Evolutionary conservation across 2,888 invertebrate species (phyloP).

Genomic region (Pyrocoelia pectoralis): DNA sequence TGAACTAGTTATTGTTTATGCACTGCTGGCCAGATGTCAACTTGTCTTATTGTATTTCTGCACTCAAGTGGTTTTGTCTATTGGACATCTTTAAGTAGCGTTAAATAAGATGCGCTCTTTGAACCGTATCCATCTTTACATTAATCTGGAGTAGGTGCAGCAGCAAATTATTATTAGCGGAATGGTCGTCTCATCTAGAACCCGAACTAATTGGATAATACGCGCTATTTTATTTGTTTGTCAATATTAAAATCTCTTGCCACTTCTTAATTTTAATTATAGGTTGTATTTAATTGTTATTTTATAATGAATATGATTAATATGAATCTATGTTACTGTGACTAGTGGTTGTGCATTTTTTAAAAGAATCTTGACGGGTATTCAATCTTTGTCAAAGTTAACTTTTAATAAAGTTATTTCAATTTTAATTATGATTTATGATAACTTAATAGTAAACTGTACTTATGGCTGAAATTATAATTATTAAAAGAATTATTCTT

Average conservation of each 20-base stretch:
- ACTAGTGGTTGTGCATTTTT: neutral
- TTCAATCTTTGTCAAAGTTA: neutral
- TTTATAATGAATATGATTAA: neutral
- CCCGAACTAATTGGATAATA: constrained; percentile 41
- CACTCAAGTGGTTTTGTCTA: constrained; percentile 50
- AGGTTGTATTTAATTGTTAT: neutral
- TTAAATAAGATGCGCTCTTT: constrained; percentile 51
- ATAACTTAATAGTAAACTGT: neutral
- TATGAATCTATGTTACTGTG: neutral
- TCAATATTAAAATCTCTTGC: neutral
- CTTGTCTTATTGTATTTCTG: constrained; percentile 51
- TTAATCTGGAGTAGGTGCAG: constrained; percentile 47
- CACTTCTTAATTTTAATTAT: neutral
- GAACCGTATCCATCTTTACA: constrained; percentile 49
- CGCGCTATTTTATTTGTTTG: no score
- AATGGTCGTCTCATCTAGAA: constrained; percentile 48
- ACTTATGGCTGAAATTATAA: no score
- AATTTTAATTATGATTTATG: constrained; percentile 1
- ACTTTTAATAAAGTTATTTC: neutral
- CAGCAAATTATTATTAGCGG: constrained; percentile 46
- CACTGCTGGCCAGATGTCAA: constrained; percentile 44
- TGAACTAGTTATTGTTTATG: constrained; percentile 44
- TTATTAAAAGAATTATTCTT: no score
- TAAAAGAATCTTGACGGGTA: neutral
- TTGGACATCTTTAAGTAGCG: constrained; percentile 53